Conservation (phyloP, 2,113 vertebrate genomes). For the Psephotus haematonotus region DNA sequence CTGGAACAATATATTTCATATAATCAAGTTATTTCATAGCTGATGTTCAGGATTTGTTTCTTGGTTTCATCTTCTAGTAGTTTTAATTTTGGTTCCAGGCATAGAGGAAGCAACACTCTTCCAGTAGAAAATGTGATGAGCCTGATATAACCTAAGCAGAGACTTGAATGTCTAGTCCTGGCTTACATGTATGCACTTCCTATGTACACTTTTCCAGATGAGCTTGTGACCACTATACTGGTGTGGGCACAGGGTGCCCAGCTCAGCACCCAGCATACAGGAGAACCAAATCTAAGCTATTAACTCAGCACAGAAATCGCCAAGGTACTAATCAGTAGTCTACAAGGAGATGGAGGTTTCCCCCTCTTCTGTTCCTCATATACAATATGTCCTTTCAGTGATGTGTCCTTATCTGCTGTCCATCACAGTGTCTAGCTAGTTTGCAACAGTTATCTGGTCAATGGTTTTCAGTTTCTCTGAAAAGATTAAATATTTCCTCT, state of each 20-base stretch:
- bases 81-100: neutral
- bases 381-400: neutral
- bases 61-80: neutral
- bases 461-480: neutral
- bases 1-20: neutral
- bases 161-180: neutral
- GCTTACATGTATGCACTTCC: neutral
- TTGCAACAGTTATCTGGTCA: neutral
- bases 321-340: neutral
- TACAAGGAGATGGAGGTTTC: no score
- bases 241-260: fast-evolving
- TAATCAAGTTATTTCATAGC: neutral
- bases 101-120: neutral
- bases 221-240: neutral
- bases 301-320: neutral
- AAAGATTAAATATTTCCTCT: neutral
- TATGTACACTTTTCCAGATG: neutral
- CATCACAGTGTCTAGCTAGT: neutral
- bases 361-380: neutral
- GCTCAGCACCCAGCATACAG: neutral
- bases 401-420: neutral
- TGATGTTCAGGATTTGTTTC: neutral
- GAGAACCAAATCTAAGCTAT: neutral
- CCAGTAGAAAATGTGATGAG: neutral
- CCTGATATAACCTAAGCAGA: neutral